A percentile compares a stretch with the other conserved stretches of the same genome.
phyloP scores from a whole-genome alignment of 2,113 vertebrate genomes.

The Ceratotherium simum region DNA sequence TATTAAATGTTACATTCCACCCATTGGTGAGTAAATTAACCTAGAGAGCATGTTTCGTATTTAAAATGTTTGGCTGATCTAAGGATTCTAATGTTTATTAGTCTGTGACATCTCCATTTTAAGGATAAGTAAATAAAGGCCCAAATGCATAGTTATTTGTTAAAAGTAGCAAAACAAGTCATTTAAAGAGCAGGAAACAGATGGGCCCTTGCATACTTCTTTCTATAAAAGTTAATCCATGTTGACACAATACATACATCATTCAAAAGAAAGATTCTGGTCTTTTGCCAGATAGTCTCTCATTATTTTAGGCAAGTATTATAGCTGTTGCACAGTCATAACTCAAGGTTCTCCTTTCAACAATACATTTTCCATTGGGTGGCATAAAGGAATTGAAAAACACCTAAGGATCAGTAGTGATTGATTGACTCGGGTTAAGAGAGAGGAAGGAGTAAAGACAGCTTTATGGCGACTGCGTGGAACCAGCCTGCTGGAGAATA shows the following conservation, averaged over 20 bases:
- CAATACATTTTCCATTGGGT: not conserved
- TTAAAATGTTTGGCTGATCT: slow-evolving; percentile 11
- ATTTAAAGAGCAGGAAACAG: slow-evolving; percentile 42
- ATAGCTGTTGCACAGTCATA: not conserved
- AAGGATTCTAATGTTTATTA: not conserved
- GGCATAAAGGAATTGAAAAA: not conserved
- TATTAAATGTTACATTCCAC: slow-evolving; percentile 19
- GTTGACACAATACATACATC: not conserved
- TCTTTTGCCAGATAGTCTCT: not conserved
- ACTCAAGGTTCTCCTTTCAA: not conserved
- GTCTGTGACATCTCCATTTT: not conserved
- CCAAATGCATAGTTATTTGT: not conserved
- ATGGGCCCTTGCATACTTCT: not conserved
- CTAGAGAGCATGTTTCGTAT: not conserved
- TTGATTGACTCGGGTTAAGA: not conserved
- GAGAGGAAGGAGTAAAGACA: not conserved
- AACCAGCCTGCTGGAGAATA: not conserved
- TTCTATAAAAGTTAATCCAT: not conserved
- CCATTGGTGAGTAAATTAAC: not conserved
- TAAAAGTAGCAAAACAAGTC: slow-evolving; percentile 30
- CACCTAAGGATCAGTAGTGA: not conserved
- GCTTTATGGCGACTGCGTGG: not conserved
- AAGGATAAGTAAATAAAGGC: slow-evolving; percentile 35
- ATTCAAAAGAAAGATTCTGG: not conserved
- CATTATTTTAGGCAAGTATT: not conserved